Base-by-base conservation (phyloP, 2,113 vertebrate species). In the Choloepus hoffmanni region DNA sequence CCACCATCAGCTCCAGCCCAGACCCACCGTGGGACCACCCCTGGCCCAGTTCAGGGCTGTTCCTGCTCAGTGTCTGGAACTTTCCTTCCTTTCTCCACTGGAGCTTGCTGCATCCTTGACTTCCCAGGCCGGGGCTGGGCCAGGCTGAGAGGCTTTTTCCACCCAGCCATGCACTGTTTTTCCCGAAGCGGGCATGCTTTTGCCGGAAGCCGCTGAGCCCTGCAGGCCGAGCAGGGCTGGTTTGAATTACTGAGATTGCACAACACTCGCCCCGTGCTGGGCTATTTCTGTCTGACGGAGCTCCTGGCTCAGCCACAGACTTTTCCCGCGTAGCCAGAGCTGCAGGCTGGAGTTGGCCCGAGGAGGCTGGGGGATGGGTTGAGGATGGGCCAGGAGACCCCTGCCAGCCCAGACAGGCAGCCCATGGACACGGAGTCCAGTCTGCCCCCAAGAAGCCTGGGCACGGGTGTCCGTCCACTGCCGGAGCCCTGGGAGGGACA, bases 1-100 rank as follows among this genome's bases (percentile, higher is more conserved):
- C 50, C 24, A 0, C 2, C 5, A 1, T 33, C 18, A 0, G 7
- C 53, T 30, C 40, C 0, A 1, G 58, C 33, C 3, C 3, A 1
- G 63, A 45, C 24, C n/a, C 18, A 18, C 2, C 43, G 0, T 4
- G 11, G 33, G 16, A 50, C 40, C 65, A 3, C 40, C 14, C 14
- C 4, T 9, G 18, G 3, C 0, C 6, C 2, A 5, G 43, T 24
- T 72, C 65, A 0, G 53, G 73, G 92, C 23, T 74, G 6, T 14
- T 2, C 50, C 50, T 53, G 9, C 50, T 14, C 50, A 14, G 50
- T 53, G 50, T 53, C 50, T 53, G 50, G 10, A 53, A 53, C 50
- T 14, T 12, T 53, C 50, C 50, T 53, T 53, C 50, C 50, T 53
- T 53, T 53, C 50, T 53, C 50, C 50, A 53, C 50, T 53, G 50